Evolutionary conservation across 1,140 invertebrate species (phyloP), one percentile per base, ranked within the genome.

Genomic region (Formica exsecta): DNA sequence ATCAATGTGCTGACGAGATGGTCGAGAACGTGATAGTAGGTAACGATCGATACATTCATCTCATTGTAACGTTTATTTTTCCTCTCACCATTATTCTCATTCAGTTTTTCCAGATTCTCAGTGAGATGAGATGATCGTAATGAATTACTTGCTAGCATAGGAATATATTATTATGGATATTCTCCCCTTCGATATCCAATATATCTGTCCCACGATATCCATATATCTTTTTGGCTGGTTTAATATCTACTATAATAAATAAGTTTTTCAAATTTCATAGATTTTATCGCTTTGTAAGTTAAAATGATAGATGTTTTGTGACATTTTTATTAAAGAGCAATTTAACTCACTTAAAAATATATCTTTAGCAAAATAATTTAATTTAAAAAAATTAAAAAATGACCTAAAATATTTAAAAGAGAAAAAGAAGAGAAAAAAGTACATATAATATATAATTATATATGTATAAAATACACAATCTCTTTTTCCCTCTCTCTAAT

Each of bases 21-120:
- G 38, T 3, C 38, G 54, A 73, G 54, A n/a, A 6, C 64, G 11
- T 51, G 48, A 57, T 38, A 29, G 41, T 25, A 4, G 51, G 13
- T 41, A 36, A 32, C 65, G 77, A 80, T 71, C 77, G 65, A 80
- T 80, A 71, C 77, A 80, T 80, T 16, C 22, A 68, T 80, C 51
- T 22, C 7, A 19, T 68, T 13, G 44, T 36, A n/a, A 80, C 19
- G 29, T 32, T 38, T n/a, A 44, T 80, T 70, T 70, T 80, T 70
- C 32, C 44, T 66, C 32, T 80, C 25, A 8, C 29, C 16, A 70
- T 80, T 70, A 70, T 54, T n/a, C 32, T 38, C 48, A 57, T 80
- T 68, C 36, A 29, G 9, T 77, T 44, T 9, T 70, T 70, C 38
- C 44, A n/a, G 13, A 25, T 57, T 80, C 29, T 66, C 75, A 32